Conservation (phyloP, 2,113 vertebrate species). For the Notiomystis cincta region DNA sequence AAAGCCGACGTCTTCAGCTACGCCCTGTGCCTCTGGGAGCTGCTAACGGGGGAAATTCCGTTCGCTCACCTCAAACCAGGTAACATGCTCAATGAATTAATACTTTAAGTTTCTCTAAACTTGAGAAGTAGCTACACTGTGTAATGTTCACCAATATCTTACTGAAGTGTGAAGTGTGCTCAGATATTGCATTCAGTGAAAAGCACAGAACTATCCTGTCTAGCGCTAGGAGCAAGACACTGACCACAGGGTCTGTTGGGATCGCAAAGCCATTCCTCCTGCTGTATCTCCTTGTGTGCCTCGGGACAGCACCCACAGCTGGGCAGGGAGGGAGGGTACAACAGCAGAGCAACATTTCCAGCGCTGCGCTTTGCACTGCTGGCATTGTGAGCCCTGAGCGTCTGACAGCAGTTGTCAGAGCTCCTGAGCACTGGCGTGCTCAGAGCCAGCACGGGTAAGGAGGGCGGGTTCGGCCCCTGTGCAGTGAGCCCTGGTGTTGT, state of each 20-base stretch:
- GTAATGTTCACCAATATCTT: not conserved
- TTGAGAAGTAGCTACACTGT: not conserved
- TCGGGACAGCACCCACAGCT: not conserved
- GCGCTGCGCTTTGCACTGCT: not conserved
- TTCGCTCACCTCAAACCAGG: constrained; percentile 94
- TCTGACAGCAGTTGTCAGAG: not conserved
- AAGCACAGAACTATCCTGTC: not conserved
- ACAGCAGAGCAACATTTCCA: not conserved
- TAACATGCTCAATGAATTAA: constrained; percentile 19
- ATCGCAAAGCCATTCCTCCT: not conserved
- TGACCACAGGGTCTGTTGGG: not conserved
- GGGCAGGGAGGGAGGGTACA: rapidly evolving
- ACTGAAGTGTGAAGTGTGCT: not conserved
- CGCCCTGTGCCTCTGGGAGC: constrained; percentile 92
- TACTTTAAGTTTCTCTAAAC: not conserved
- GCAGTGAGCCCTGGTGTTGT: no score
- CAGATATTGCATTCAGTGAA: not conserved
- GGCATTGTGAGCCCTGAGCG: not conserved
- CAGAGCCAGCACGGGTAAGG: not conserved
- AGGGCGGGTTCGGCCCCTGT: not conserved
- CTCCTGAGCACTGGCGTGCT: rapidly evolving
- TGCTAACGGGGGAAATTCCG: constrained; percentile 89
- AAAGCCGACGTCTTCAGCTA: constrained; percentile 96
- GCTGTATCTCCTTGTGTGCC: not conserved
- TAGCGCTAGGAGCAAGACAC: not conserved